These are phyloP conservation scores for Protobothrops mucrosquamatus DNA, from an alignment of 2,113 vertebrate genomes.

Conservation along the genomic window DNA sequence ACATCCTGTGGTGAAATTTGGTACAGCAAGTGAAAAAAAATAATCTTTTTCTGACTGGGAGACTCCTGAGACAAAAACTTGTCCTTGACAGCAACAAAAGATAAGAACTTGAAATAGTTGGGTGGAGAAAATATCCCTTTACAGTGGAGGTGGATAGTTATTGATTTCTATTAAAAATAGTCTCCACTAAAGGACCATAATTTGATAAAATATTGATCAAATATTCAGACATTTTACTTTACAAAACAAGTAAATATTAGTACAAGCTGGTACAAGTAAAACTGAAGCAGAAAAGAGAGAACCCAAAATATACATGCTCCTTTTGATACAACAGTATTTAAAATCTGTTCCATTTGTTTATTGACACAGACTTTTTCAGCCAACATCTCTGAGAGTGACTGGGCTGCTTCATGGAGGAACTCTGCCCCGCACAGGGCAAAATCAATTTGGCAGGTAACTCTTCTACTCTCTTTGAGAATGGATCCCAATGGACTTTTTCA, in stretches of 20 bases:
- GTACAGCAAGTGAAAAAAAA: too few species aligned
- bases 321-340: not conserved
- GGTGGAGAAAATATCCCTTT: too few species aligned
- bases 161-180: too few species aligned
- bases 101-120: too few species aligned
- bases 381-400: not conserved
- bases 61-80: too few species aligned
- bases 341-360: not conserved
- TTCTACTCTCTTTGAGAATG: not conserved
- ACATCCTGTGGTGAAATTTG: too few species aligned
- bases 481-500: not conserved
- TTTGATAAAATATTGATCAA: not conserved
- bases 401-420: not conserved
- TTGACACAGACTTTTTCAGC: not conserved
- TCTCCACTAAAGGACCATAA: not conserved
- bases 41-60: too few species aligned
- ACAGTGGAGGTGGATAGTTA: too few species aligned
- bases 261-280: not conserved
- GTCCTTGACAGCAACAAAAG: too few species aligned
- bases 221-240: not conserved
- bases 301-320: not conserved
- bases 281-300: not conserved
- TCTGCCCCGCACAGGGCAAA: not conserved
- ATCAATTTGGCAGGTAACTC: not conserved
- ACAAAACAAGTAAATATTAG: not conserved